Conservation (phyloP, 2,113 vertebrate genomes). For the Oncorhynchus nerka region DNA sequence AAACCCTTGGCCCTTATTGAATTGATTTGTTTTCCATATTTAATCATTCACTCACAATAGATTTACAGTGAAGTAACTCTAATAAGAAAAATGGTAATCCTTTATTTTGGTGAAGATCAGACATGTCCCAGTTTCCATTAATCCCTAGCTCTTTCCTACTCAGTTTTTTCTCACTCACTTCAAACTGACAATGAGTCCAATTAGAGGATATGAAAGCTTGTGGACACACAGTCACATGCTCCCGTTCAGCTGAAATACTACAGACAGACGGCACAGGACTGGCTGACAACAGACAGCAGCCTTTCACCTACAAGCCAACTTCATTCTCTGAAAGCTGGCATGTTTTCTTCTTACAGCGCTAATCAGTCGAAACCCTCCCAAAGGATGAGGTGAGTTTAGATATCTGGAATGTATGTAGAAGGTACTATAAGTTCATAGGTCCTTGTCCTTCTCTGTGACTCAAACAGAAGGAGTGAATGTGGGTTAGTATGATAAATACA, state of each 20-base stretch:
- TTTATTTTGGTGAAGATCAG: slow-evolving; percentile 35
- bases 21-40: background rate
- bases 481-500: background rate
- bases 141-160: slow-evolving; percentile 20
- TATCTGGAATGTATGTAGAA: too few species aligned
- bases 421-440: too few species aligned
- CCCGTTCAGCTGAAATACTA: slow-evolving; percentile 31
- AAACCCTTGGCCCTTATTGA: background rate
- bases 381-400: too few species aligned
- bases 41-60: slow-evolving; percentile 19
- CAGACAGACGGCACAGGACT: slow-evolving; percentile 33
- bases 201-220: slow-evolving; percentile 39
- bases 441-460: too few species aligned
- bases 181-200: slow-evolving; percentile 41
- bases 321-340: slow-evolving; percentile 48
- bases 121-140: slow-evolving; percentile 45
- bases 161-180: slow-evolving; percentile 2
- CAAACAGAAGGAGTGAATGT: background rate
- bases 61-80: slow-evolving; percentile 28
- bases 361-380: slow-evolving; percentile 38
- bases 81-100: slow-evolving; percentile 38
- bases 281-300: slow-evolving; percentile 26
- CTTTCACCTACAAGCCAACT: slow-evolving; percentile 38
- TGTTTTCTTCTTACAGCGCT: slow-evolving; percentile 11
- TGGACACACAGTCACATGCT: slow-evolving; percentile 17